A percentile compares a stretch with the other conserved stretches of the same genome.
phyloP scores from a whole-genome alignment of 2,888 invertebrate genomes.

The Phrixothrix hirtus region DNA sequence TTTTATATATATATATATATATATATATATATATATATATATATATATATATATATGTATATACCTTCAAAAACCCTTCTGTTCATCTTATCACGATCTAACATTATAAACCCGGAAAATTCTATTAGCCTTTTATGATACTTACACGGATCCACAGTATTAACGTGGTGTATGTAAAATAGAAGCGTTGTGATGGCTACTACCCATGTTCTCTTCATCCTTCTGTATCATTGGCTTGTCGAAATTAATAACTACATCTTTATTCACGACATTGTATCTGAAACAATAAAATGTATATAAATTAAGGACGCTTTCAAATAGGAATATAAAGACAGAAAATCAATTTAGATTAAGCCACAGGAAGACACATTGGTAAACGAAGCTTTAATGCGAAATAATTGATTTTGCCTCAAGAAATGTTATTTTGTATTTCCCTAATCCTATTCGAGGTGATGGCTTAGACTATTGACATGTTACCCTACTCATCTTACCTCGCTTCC shows the following conservation, averaged over 20 bases:
- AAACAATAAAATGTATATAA: conserved; percentile 39
- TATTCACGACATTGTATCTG: conserved; percentile 45
- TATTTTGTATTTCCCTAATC: conserved; percentile 49
- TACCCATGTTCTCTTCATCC: conserved; percentile 42
- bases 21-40: too few species aligned
- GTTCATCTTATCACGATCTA: too few species aligned
- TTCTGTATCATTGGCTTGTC: conserved; percentile 27
- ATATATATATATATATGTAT: too few species aligned
- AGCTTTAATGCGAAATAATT: conserved; percentile 46
- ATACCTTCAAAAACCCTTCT: too few species aligned
- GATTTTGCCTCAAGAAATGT: conserved; percentile 47
- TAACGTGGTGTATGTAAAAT: conserved; percentile 36
- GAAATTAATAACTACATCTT: conserved; percentile 23
- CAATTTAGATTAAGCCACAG: conserved; percentile 13
- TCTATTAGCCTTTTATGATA: too few species aligned
- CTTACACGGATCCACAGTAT: conserved; percentile 52
- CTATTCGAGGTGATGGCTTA: conserved; percentile 47
- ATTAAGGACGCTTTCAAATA: too few species aligned
- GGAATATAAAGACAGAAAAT: conserved; percentile 9
- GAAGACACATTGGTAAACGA: conserved; percentile 41
- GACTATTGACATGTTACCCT: conserved; percentile 47
- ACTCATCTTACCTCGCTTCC: conserved; percentile 37
- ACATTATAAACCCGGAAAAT: too few species aligned
- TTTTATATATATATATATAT: too few species aligned
- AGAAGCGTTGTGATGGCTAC: conserved; percentile 38